Evolutionary conservation across 1,140 invertebrate genomes (phyloP).

Genomic region (Drosophila mayri): DNA sequence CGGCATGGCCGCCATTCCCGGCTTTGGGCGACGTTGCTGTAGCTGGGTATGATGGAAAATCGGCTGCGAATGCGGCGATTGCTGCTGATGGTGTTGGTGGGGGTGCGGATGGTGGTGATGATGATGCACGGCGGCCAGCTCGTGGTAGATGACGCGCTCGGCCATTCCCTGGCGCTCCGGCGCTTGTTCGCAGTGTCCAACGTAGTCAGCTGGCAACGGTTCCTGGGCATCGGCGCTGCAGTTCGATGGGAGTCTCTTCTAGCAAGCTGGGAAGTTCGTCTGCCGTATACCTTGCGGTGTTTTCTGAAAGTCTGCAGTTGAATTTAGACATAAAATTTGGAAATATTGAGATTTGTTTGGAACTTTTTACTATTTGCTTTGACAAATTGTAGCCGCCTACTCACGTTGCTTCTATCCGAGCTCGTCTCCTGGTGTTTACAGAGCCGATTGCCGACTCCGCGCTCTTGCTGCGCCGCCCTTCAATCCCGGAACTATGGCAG

Average conservation of each 20-base stretch:
- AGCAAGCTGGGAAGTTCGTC: neutral
- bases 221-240: slow-evolving; percentile 15
- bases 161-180: slow-evolving; percentile 14
- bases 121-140: slow-evolving; percentile 21
- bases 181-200: slow-evolving; percentile 7
- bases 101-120: neutral
- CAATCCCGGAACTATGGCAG: slow-evolving; percentile 36
- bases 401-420: neutral
- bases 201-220: neutral
- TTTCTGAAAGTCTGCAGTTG: neutral
- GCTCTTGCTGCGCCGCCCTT: slow-evolving; percentile 31
- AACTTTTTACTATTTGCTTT: neutral
- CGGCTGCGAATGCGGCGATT: slow-evolving; percentile 2
- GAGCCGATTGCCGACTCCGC: slow-evolving; percentile 7
- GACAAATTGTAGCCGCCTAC: slow-evolving; percentile 5
- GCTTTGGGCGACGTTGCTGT: slow-evolving; percentile 19
- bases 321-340: slow-evolving; percentile 5
- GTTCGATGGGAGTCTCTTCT: neutral
- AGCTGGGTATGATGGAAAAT: slow-evolving; percentile 8
- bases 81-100: slow-evolving; percentile 3
- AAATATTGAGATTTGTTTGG: neutral
- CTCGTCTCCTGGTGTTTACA: neutral
- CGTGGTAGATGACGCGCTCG: slow-evolving; percentile 28
- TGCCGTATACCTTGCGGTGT: slow-evolving; percentile 1
- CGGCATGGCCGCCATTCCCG: slow-evolving; percentile 12